Evolutionary conservation across 2,113 vertebrate genomes (phyloP).

Genomic region (Candoia aspera): DNA sequence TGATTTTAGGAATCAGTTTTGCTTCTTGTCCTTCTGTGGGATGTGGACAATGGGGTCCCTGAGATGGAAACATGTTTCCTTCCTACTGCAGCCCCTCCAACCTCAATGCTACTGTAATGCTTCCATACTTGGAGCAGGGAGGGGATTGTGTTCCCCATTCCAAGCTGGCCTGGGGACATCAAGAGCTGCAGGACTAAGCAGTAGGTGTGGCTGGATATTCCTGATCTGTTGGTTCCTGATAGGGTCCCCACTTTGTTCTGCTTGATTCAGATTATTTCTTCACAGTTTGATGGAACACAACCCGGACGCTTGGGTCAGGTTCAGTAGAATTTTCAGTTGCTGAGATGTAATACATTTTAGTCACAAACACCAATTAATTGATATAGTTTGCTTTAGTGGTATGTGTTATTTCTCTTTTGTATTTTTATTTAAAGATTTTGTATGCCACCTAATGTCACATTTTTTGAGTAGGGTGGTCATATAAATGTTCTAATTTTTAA

Average conservation of each 20-base stretch:
- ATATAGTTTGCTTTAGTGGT: not conserved
- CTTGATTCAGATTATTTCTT: not conserved
- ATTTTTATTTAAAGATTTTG: not conserved
- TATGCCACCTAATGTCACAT: not conserved
- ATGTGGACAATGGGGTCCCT: not conserved
- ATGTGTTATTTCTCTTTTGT: not conserved
- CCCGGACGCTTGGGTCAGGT: not conserved
- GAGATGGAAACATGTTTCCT: not conserved
- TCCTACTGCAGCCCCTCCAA: not conserved
- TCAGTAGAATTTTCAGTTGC: not conserved
- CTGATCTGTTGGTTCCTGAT: not conserved
- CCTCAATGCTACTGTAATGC: not conserved
- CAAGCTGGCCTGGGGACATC: not conserved
- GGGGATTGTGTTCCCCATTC: not conserved
- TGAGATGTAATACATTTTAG: not conserved
- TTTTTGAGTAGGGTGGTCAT: not conserved
- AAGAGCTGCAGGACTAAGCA: not conserved
- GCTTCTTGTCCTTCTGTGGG: not conserved
- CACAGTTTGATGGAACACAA: not conserved
- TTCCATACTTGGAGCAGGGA: not conserved
- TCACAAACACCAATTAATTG: not conserved
- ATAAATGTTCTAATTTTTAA: not conserved
- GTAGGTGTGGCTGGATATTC: not conserved
- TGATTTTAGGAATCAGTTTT: not conserved
- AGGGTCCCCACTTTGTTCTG: not conserved